Evolutionary conservation across 2,113 vertebrate genomes (phyloP).

Genomic region (Sterrhoptilus dennistouni): DNA sequence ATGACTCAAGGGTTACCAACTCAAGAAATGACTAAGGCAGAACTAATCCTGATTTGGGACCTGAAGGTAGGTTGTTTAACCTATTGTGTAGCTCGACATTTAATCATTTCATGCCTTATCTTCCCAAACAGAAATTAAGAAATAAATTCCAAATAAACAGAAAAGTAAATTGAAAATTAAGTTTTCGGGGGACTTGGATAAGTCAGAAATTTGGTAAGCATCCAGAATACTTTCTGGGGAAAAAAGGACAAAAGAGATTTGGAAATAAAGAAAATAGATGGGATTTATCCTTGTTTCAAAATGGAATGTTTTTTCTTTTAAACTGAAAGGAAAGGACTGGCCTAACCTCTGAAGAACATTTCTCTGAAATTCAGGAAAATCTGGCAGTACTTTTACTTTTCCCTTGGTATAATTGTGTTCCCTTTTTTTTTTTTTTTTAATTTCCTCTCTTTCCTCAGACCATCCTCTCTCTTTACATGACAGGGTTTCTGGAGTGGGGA

Average conservation of each 20-base stretch:
- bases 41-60: background rate
- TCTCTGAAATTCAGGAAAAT: background rate
- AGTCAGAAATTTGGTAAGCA: background rate
- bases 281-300: background rate
- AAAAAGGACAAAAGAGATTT: background rate
- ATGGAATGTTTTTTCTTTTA: background rate
- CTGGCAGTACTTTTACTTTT: background rate
- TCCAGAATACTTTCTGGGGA: background rate
- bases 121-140: background rate
- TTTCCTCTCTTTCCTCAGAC: background rate
- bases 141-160: background rate
- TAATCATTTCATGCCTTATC: background rate
- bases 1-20: background rate
- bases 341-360: background rate
- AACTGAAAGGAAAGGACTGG: background rate
- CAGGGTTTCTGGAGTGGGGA: background rate
- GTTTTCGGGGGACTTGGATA: background rate
- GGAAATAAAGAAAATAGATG: background rate
- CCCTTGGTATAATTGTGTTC: background rate
- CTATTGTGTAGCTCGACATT: background rate
- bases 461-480: background rate
- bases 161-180: background rate
- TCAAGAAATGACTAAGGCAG: background rate
- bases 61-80: background rate
- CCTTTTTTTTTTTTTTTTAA: rapidly evolving